These are phyloP conservation scores for Sycobia sp. DNA, from an alignment of 1,140 invertebrate species.

Conservation along the genomic window DNA sequence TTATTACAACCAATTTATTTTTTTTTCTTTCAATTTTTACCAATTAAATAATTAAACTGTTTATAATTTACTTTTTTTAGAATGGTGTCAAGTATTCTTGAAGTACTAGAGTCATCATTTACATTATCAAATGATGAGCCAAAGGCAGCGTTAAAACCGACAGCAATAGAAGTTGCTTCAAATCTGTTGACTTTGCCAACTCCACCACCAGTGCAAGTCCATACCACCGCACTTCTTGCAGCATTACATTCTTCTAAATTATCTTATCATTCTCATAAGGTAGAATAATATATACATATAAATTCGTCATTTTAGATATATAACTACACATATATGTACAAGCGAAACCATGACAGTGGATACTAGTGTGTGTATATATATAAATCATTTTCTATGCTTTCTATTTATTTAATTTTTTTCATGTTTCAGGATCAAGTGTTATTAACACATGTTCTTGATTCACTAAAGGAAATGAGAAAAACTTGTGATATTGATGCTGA, in stretches of 20 bases:
- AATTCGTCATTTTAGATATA: too few relatives aligned
- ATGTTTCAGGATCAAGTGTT: conserved; percentile 76
- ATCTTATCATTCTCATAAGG: conserved; percentile 86
- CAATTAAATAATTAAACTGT: neutral
- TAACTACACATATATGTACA: too few relatives aligned
- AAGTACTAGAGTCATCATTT: conserved; percentile 76
- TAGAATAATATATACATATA: conserved; percentile 40
- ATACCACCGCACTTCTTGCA: conserved; percentile 79
- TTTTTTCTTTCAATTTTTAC: neutral
- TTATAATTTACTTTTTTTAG: conserved; percentile 52
- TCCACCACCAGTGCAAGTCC: conserved; percentile 76
- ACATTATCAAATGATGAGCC: conserved; percentile 58
- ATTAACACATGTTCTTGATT: conserved; percentile 75
- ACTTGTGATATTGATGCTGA: conserved; percentile 82
- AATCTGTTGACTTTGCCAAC: conserved; percentile 83
- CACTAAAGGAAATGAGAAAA: conserved; percentile 70
- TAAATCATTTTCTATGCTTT: too few relatives aligned
- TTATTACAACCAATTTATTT: neutral
- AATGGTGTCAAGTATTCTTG: conserved; percentile 74
- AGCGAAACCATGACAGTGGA: too few relatives aligned
- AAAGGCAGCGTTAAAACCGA: conserved; percentile 59
- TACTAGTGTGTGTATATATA: too few relatives aligned
- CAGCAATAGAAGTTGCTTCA: conserved; percentile 76
- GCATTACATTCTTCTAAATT: conserved; percentile 75
- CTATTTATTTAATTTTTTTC: conserved; percentile 14